Evolutionary conservation across 2,797 vertebrate species (phyloP), one percentile per base, ranked within the genome.

Genomic region (Tinamus major): DNA sequence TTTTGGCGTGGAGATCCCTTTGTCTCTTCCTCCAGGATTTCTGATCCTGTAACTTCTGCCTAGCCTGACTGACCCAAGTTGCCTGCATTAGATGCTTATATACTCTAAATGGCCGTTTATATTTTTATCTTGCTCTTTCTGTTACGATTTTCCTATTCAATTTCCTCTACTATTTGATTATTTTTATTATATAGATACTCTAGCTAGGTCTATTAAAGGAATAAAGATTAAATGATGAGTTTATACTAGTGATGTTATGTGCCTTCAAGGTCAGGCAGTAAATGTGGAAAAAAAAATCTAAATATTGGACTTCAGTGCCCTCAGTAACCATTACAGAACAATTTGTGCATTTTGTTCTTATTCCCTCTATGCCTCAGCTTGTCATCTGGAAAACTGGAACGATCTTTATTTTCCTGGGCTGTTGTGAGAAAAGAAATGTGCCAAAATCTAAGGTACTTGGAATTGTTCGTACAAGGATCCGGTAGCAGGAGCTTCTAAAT

Each of bases 1-100:
- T 95, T 96, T 94, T 88, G 63, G 83, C 82, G 55, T 79, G 42
- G 63, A 79, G 41, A 72, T 48, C 42, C 59, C 51, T 79, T 92
- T 69, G 56, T 87, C 24, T 90, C 55, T 69, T 69, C 62, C 76
- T 96, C 5, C 1, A 59, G 85, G 24, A 31, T 46, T 81, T 91
- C 16, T 2, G 2, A 0, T 89, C 80, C 53, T 42, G 5, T 69
- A 46, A 20, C 55, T 80, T 83, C 55, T 79, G n/a, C 46, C 69
- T 70, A 79, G 33, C 42, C 77, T 84, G 18, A 26, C 65, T 46
- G 53, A 76, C 42, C 79, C 29, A 55, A 27, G 39, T 5, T 91
- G 33, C 26, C 76, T 69, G 15, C 63, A 20, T 31, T 69, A 63
- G 55, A 68, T 72, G 42, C 29, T 83, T 5, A 5, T 56, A 9